These are phyloP conservation scores for Catharus bicknelli DNA, from an alignment of 2,113 vertebrate genomes.

Conservation along the genomic window DNA sequence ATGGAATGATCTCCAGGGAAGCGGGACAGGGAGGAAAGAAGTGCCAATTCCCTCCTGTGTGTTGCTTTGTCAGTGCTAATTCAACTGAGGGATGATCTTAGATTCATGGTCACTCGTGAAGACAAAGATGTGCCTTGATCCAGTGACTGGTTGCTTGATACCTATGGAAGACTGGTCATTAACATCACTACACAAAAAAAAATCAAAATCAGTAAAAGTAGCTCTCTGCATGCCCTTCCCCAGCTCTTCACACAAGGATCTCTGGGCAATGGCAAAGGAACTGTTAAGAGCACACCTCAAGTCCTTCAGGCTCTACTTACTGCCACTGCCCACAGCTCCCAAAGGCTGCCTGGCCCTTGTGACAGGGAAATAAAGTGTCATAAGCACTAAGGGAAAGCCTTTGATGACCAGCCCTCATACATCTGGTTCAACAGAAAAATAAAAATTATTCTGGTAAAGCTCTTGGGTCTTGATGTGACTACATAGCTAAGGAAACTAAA, in stretches of 20 bases:
- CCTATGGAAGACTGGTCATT: background rate
- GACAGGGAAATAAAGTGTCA: background rate
- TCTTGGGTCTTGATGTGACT: background rate
- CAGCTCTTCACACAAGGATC: background rate
- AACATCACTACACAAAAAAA: background rate
- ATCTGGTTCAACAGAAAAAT: background rate
- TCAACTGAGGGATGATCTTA: background rate
- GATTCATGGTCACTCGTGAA: background rate
- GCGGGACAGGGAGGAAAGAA: background rate
- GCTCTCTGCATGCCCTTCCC: background rate
- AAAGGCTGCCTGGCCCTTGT: background rate
- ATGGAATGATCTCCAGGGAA: background rate
- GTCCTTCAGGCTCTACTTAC: background rate
- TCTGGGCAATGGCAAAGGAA: background rate
- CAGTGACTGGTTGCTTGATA: background rate
- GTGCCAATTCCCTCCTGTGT: background rate
- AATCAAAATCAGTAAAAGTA: background rate
- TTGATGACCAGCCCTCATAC: background rate
- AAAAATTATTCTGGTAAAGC: background rate
- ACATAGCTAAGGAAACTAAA: background rate
- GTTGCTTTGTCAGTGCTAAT: background rate
- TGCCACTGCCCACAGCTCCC: background rate
- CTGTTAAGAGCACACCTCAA: background rate
- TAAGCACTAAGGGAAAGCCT: background rate
- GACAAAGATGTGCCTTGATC: background rate